Conservation (phyloP, 2,113 vertebrate species). For the Echinops telfairi region DNA sequence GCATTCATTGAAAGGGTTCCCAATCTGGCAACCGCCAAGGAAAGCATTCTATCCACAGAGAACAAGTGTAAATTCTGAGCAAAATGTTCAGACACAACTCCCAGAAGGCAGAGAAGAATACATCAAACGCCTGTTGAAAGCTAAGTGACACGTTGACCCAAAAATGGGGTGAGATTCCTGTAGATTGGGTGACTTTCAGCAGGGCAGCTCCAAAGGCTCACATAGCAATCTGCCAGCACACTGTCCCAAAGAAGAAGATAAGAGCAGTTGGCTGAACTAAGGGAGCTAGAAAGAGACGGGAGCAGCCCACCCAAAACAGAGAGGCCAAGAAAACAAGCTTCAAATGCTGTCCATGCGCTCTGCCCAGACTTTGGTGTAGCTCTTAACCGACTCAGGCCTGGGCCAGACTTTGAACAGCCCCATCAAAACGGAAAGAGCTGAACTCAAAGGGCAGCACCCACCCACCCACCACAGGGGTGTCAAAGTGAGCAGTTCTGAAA, state of each 20-base stretch:
- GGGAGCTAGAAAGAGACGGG: background rate
- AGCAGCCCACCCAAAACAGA: background rate
- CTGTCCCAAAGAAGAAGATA: background rate
- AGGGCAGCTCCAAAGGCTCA: background rate
- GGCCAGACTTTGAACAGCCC: background rate
- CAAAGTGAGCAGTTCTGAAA: background rate
- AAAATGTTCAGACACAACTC: background rate
- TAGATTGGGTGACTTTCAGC: background rate
- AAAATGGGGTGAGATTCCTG: background rate
- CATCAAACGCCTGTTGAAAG: background rate
- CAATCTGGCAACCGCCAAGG: background rate
- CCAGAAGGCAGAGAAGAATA: background rate
- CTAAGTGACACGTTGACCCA: background rate
- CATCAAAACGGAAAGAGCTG: background rate
- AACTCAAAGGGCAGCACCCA: background rate
- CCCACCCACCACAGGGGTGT: background rate
- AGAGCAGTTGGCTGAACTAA: background rate
- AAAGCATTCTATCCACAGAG: background rate
- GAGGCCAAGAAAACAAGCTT: background rate
- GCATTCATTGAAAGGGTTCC: background rate
- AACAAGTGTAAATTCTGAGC: background rate
- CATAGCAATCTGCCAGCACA: rapidly evolving
- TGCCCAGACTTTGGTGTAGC: background rate
- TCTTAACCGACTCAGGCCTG: rapidly evolving
- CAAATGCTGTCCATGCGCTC: background rate